Evolutionary conservation across 2,888 invertebrate species (phyloP).

Genomic region (Eudemis profundana): DNA sequence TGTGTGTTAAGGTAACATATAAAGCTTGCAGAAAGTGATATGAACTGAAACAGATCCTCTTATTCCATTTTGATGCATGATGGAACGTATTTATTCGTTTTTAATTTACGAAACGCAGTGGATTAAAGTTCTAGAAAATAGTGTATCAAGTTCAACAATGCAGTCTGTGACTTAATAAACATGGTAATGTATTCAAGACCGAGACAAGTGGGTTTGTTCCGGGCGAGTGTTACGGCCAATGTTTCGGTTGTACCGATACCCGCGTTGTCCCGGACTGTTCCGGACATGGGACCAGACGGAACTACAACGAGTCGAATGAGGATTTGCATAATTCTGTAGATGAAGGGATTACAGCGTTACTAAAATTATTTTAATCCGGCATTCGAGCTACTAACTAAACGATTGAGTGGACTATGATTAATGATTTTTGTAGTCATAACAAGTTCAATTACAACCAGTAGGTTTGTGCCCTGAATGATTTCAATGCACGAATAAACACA

Average conservation of each 20-base stretch:
- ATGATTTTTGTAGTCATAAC: too few species aligned
- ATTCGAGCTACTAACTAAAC: background rate
- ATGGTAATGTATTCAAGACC: slow-evolving; percentile 42
- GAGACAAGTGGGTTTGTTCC: slow-evolving; percentile 38
- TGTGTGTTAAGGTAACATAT: slow-evolving; percentile 33
- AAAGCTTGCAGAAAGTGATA: slow-evolving; percentile 5
- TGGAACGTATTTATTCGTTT: too few species aligned
- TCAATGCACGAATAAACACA: too few species aligned
- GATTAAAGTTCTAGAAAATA: slow-evolving; percentile 15
- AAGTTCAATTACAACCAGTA: too few species aligned
- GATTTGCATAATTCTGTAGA: slow-evolving; percentile 28
- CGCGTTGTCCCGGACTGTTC: slow-evolving; percentile 18
- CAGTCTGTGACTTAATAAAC: slow-evolving; percentile 33
- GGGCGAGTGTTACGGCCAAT: slow-evolving; percentile 35
- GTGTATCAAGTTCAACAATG: slow-evolving; percentile 12
- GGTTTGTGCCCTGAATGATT: too few species aligned
- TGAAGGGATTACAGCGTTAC: slow-evolving; percentile 27
- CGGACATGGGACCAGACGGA: slow-evolving; percentile 24
- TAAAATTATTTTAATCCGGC: slow-evolving; percentile 6
- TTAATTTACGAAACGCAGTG: slow-evolving; percentile 8
- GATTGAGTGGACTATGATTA: background rate
- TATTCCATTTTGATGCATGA: too few species aligned
- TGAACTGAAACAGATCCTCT: too few species aligned
- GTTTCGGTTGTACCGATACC: slow-evolving; percentile 32
- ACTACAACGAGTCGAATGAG: slow-evolving; percentile 29